Evolutionary conservation across 2,113 vertebrate species (phyloP).

Genomic region (Embiotoca jacksoni): DNA sequence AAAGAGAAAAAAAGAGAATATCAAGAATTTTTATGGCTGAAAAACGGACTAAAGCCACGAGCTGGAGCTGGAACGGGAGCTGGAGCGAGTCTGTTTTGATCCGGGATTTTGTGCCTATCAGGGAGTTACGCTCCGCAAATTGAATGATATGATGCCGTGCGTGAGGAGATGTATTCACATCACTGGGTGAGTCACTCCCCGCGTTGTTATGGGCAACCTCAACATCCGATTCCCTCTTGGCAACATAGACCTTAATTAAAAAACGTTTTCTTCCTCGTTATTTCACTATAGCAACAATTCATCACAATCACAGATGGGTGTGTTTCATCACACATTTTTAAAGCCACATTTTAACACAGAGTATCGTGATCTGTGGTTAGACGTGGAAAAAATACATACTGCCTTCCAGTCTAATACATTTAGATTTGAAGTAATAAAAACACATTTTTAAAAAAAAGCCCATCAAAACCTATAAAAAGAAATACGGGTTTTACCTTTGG

Average conservation of each 20-base stretch:
- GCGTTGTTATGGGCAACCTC: conserved; percentile 81
- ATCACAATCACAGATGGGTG: background rate
- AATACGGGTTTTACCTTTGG: conserved; percentile 83
- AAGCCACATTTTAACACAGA: background rate
- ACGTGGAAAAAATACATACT: background rate
- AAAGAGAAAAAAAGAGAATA: no score
- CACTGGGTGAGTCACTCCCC: conserved; percentile 82
- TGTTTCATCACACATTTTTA: conserved; percentile 1
- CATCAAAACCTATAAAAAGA: background rate
- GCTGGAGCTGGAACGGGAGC: background rate
- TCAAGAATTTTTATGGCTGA: background rate
- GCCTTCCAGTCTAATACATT: background rate
- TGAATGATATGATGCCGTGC: conserved; percentile 59
- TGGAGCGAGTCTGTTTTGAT: conserved; percentile 48
- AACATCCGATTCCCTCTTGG: conserved; percentile 57
- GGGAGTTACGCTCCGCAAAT: conserved; percentile 46
- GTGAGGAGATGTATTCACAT: conserved; percentile 63
- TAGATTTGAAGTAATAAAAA: background rate
- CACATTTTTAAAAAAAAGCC: background rate
- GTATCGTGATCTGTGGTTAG: background rate
- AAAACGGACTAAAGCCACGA: no score
- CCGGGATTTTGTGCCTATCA: conserved; percentile 14
- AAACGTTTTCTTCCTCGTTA: background rate
- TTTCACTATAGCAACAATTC: background rate
- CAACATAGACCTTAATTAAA: conserved; percentile 21